These are phyloP conservation scores for Ganaspis sp. DNA, from an alignment of 1,140 invertebrate genomes.

Conservation along the genomic window DNA sequence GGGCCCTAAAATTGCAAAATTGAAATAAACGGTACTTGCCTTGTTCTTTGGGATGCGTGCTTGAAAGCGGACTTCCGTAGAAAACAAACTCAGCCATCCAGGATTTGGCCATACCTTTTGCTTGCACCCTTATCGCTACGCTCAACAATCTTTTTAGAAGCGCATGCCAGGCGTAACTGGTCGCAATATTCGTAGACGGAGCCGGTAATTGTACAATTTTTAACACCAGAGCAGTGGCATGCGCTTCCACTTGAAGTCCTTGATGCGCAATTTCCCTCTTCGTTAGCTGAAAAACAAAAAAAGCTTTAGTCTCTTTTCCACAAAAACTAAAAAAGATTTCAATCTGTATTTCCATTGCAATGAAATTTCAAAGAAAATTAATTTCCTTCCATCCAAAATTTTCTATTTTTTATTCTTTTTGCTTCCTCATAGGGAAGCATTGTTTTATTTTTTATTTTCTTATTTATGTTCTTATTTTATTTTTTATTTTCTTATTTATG, in stretches of 20 bases:
- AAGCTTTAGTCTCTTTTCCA: too few relatives aligned
- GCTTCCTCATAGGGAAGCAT: too few relatives aligned
- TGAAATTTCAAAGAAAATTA: too few relatives aligned
- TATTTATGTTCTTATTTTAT: too few relatives aligned
- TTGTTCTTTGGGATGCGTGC: slow-evolving; percentile 90
- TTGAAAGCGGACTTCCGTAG: slow-evolving; percentile 88
- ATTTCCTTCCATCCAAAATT: too few relatives aligned
- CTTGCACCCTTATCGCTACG: slow-evolving; percentile 89
- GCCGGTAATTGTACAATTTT: slow-evolving; percentile 88
- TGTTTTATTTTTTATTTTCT: too few relatives aligned
- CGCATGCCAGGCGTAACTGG: slow-evolving; percentile 77
- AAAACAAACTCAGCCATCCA: slow-evolving; percentile 96
- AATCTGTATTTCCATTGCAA: too few relatives aligned
- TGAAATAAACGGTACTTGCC: too few relatives aligned
- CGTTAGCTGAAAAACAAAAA: slow-evolving; percentile 78
- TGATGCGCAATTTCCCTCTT: slow-evolving; percentile 91
- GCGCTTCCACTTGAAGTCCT: slow-evolving; percentile 93
- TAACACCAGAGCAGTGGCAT: slow-evolving; percentile 89
- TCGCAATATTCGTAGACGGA: slow-evolving; percentile 71
- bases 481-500: too few relatives aligned
- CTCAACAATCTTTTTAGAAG: slow-evolving; percentile 88
- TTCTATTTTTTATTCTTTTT: too few relatives aligned
- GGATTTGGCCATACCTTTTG: slow-evolving; percentile 82
- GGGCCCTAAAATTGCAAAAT: too few relatives aligned
- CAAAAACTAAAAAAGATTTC: too few relatives aligned